phyloP scores from a whole-genome alignment of 2,113 vertebrate genomes.

The Amblyopsis rosae region DNA sequence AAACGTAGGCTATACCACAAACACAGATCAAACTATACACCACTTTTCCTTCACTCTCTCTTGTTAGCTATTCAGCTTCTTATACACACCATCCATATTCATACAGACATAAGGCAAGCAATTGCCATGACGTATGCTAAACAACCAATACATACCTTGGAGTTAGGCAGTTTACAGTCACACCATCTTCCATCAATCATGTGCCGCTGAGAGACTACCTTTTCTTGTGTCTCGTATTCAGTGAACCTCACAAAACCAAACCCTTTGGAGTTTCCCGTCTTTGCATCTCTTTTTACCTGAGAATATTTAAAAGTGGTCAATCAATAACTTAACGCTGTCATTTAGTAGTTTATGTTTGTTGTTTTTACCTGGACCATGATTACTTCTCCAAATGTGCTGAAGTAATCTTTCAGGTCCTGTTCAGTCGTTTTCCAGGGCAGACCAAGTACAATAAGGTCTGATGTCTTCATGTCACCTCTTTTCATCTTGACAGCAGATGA shows the following conservation, averaged over 20 bases:
- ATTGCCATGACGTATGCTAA: too few relatives aligned
- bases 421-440: slow-evolving; percentile 98
- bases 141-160: slow-evolving; percentile 83
- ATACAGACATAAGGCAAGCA: too few relatives aligned
- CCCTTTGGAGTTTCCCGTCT: slow-evolving; percentile 96
- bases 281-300: slow-evolving; percentile 95
- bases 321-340: not conserved
- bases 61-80: too few relatives aligned
- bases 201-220: slow-evolving; percentile 95
- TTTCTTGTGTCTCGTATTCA: slow-evolving; percentile 96
- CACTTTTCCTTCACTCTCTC: too few relatives aligned
- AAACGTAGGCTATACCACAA: too few relatives aligned
- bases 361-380: slow-evolving; percentile 96
- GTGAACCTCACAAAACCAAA: slow-evolving; percentile 98
- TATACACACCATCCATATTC: too few relatives aligned
- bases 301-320: not conserved
- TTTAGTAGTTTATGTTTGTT: not conserved
- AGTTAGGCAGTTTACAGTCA: slow-evolving; percentile 98
- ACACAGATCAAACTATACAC: too few relatives aligned
- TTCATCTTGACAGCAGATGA: slow-evolving; percentile 97
- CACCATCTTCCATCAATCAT: slow-evolving; percentile 99
- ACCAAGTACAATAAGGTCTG: slow-evolving; percentile 94
- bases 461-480: slow-evolving; percentile 96
- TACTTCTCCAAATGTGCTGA: slow-evolving; percentile 96
- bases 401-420: slow-evolving; percentile 97